Evolutionary conservation across 2,113 vertebrate species (phyloP).

Genomic region (Leptobrachium ailaonicum): DNA sequence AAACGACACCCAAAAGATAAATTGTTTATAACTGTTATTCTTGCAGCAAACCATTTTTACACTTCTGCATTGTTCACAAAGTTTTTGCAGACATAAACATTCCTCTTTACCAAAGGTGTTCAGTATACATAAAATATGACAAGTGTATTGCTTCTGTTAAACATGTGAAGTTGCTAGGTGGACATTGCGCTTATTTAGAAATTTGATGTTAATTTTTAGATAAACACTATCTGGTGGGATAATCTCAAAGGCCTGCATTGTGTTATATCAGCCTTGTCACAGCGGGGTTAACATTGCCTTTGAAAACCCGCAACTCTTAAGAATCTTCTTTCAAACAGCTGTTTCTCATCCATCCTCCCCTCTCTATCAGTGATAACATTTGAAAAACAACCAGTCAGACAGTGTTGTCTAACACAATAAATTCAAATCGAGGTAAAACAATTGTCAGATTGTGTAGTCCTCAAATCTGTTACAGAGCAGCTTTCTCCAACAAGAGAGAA

Average conservation of each 20-base stretch:
- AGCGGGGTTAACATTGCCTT: not conserved
- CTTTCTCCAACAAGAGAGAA: conserved; percentile 2
- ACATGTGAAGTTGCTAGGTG: not conserved
- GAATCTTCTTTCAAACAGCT: conserved; percentile 14
- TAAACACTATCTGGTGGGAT: not conserved
- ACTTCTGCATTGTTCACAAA: not conserved
- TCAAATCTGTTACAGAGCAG: not conserved
- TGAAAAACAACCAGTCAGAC: not conserved
- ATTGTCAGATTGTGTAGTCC: not conserved
- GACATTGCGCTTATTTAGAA: not conserved
- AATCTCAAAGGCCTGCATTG: conserved; percentile 1
- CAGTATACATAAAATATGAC: not conserved
- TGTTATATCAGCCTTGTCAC: not conserved
- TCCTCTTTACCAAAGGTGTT: not conserved
- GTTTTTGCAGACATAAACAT: not conserved
- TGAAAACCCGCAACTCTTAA: not conserved
- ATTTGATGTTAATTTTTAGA: not conserved
- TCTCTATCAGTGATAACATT: not conserved
- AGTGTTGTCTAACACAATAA: not conserved
- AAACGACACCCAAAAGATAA: not conserved
- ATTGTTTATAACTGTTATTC: not conserved
- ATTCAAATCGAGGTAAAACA: conserved; percentile 24
- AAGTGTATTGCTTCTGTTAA: not conserved
- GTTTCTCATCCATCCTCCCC: conserved; percentile 15
- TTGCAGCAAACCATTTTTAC: no score